Base-by-base conservation (phyloP, 2,888 invertebrate genomes). In the Drosophila paucipuncta region DNA sequence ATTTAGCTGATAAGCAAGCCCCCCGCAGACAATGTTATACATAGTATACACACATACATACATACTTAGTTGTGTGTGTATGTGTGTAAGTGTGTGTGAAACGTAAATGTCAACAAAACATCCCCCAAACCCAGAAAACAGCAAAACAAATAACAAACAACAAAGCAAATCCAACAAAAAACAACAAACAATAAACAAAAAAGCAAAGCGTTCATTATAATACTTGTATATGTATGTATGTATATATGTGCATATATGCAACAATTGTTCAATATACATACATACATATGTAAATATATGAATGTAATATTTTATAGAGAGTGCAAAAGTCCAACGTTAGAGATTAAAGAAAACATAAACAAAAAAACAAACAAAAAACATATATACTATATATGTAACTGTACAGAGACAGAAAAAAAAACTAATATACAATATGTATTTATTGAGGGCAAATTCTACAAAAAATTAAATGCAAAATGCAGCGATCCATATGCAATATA, bases 401-500 rank as follows among this genome's bases (percentile, higher is more conserved):
- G 25, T 33, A 57, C 33, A 64, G 47, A 39, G 49, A 37, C 41
- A 66, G 31, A 43, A 57, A 30, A 28, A 28, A 1, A 37, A 28
- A 49, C 30, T 57, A 68, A 76, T 69, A 31, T 62, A 62, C 28
- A 63, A 16, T 13, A 67, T 66, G 47, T 85, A 85, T 89, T 80
- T 89, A 86, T 83, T 78, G 70, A 88, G 61, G 43, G 52, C 30
- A 67, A 77, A 72, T 77, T 74, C 77, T 74, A 82, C 68, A 87
- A 68, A 52, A 58, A 52, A 68, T 30, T 25, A 33, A 43, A 31
- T 16, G 37, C 22, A 50, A 55, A 52, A 76, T 30, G 68, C 80
- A 85, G 76, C 76, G 73, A 85, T 65, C 73, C 83, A 76, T 60
- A 89, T 86, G 70, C 82, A 83, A 87, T 91, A 75, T 91, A 91